Conservation (phyloP, 2,888 invertebrate species). For the Dione vanillae region DNA sequence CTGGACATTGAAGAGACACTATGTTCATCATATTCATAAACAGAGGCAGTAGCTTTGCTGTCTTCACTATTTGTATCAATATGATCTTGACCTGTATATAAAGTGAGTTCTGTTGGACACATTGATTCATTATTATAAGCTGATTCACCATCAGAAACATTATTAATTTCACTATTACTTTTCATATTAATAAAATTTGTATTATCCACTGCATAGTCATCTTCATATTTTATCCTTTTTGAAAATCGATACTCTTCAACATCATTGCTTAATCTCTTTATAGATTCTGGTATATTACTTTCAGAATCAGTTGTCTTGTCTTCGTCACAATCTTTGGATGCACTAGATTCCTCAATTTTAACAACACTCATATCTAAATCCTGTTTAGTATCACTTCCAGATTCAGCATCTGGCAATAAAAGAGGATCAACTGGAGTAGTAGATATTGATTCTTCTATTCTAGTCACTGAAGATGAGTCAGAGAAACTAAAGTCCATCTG, state of each 20-base stretch:
- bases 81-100: constrained; percentile 66
- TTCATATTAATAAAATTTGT: constrained; percentile 57
- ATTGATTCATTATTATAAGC: constrained; percentile 65
- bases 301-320: constrained; percentile 64
- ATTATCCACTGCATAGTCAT: constrained; percentile 62
- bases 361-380: constrained; percentile 72
- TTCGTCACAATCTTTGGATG: constrained; percentile 67
- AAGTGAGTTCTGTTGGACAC: constrained; percentile 61
- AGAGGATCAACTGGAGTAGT: constrained; percentile 78
- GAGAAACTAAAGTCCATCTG: constrained; percentile 77
- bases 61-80: constrained; percentile 74
- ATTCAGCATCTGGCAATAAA: constrained; percentile 70
- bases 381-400: constrained; percentile 69
- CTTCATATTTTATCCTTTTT: constrained; percentile 73
- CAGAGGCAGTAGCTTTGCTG: constrained; percentile 68
- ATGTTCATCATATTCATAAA: constrained; percentile 76
- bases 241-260: constrained; percentile 62
- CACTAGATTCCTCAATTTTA: constrained; percentile 70
- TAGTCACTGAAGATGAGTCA: constrained; percentile 70
- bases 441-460: constrained; percentile 71
- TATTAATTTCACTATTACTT: constrained; percentile 54
- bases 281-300: constrained; percentile 60
- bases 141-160: constrained; percentile 65
- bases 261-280: constrained; percentile 70
- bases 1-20: constrained; percentile 72